Conservation (phyloP, 1,140 invertebrate species). For the Camponotus vicinus region DNA sequence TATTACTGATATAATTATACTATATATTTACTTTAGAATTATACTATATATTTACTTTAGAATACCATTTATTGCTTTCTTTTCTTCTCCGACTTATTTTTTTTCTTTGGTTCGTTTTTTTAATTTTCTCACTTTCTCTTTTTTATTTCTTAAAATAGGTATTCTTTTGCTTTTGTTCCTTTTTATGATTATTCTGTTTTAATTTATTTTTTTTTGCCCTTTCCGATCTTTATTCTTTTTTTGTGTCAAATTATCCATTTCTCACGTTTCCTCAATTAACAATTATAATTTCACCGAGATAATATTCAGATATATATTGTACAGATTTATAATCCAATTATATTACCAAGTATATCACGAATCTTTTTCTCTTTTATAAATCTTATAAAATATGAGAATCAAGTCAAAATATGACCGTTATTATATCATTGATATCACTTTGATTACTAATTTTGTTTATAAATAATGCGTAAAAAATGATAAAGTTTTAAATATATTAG, state of each 20-base stretch:
- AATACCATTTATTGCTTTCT: no score
- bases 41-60: no score
- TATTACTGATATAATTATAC: no score
- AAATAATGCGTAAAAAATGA: no score
- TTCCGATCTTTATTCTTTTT: background rate
- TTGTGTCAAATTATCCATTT: background rate
- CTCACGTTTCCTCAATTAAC: background rate
- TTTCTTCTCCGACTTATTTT: background rate
- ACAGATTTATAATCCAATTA: conserved; percentile 4
- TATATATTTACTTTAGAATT: no score
- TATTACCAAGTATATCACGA: background rate
- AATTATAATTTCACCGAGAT: background rate
- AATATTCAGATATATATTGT: background rate
- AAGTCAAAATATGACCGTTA: no score
- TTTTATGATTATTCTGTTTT: background rate
- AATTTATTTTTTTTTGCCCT: background rate
- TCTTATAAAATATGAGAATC: no score
- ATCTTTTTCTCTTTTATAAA: no score
- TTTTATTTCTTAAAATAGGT: conserved; percentile 55
- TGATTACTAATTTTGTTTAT: no score
- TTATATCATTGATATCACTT: no score
- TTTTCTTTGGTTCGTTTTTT: conserved; percentile 61
- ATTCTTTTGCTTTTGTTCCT: conserved; percentile 17
- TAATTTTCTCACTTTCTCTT: conserved; percentile 46
- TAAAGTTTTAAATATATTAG: no score